Conservation (phyloP, 2,113 vertebrate genomes). For the Archilochus colubris region DNA sequence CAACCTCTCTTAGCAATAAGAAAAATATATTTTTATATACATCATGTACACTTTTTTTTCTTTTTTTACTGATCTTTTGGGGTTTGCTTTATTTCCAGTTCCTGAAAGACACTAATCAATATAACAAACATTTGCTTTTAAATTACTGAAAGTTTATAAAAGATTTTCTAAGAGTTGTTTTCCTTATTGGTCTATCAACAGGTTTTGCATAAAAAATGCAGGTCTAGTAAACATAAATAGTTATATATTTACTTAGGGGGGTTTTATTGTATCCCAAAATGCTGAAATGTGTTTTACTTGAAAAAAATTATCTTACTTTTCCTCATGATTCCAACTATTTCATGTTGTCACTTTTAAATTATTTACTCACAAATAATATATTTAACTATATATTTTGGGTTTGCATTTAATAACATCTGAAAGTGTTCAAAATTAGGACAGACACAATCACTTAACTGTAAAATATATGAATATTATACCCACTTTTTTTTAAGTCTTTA, state of each 20-base stretch:
- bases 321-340: not conserved
- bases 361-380: not conserved
- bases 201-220: not conserved
- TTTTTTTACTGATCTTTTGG: not conserved
- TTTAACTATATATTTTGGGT: not conserved
- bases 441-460: not conserved
- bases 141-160: not conserved
- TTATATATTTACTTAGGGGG: not conserved
- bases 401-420: not conserved
- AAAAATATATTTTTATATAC: not conserved
- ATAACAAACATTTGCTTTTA: not conserved
- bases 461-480: not conserved
- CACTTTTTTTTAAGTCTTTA: not conserved
- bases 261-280: not conserved
- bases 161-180: not conserved
- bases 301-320: not conserved
- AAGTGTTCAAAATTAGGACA: not conserved
- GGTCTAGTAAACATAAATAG: not conserved
- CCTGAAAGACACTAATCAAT: not conserved
- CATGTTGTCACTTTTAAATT: not conserved
- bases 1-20: not conserved
- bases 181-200: not conserved
- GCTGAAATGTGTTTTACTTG: not conserved
- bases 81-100: not conserved
- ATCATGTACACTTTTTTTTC: not conserved